A percentile compares a stretch with the other conserved stretches of the same genome.
Evolutionary conservation across 2,888 invertebrate genomes (phyloP).

Genomic region (Ethmia dodecea): DNA sequence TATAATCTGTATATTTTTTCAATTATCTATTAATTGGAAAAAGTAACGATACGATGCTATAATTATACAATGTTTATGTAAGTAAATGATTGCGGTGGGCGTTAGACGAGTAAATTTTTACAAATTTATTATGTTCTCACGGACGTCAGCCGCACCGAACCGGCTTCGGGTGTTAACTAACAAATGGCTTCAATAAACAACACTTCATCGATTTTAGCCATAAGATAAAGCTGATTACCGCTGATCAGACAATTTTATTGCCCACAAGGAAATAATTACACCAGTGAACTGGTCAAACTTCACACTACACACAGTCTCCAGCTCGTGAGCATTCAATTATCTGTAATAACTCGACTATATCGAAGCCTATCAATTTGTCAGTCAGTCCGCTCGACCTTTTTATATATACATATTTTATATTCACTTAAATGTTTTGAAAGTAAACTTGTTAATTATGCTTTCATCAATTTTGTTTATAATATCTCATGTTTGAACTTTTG

Average conservation of each 20-base stretch:
- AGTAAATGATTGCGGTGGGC: no score
- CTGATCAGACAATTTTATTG: conserved; percentile 38
- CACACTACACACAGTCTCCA: conserved; percentile 28
- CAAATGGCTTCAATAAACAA: conserved; percentile 11
- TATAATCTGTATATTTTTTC: no score
- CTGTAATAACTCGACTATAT: conserved; percentile 49
- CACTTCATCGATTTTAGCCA: conserved; percentile 8
- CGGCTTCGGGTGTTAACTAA: no score
- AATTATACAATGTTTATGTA: no score
- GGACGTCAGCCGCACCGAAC: no score
- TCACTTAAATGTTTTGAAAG: conserved; percentile 64
- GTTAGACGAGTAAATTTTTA: no score
- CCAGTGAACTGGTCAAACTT: conserved; percentile 25
- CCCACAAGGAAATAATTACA: conserved; percentile 46
- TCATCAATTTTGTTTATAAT: conserved; percentile 55
- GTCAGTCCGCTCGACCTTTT: conserved; percentile 36
- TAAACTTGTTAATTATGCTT: conserved; percentile 62
- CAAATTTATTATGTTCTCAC: conserved; percentile 7
- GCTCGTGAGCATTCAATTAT: conserved; percentile 64
- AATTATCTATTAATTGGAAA: no score
- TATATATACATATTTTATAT: conserved; percentile 24
- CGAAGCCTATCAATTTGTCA: conserved; percentile 59
- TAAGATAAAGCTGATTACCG: conserved; percentile 43
- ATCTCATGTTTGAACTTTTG: conserved; percentile 35
- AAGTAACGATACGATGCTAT: no score